These are phyloP conservation scores for Drosophila pseudoananassae DNA, from an alignment of 1,140 invertebrate species.

Conservation along the genomic window DNA sequence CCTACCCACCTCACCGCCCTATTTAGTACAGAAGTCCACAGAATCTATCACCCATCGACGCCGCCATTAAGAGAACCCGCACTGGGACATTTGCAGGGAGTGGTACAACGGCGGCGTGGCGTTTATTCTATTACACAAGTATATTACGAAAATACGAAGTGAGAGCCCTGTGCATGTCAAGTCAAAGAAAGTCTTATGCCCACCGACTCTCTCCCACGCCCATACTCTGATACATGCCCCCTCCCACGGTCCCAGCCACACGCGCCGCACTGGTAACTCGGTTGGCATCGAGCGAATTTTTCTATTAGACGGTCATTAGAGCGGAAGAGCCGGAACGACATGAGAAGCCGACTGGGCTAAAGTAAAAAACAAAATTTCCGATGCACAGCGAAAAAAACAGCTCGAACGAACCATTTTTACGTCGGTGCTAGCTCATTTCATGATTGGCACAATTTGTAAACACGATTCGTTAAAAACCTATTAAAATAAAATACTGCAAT, in stretches of 20 bases:
- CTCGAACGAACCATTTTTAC: neutral
- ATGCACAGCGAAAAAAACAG: neutral
- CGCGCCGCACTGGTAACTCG: neutral
- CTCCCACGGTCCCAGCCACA: neutral
- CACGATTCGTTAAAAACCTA: neutral
- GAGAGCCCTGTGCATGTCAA: slow-evolving; percentile 70
- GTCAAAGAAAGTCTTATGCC: slow-evolving; percentile 57
- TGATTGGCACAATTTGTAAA: neutral
- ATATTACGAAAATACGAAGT: slow-evolving; percentile 71
- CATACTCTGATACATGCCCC: neutral
- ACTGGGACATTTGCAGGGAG: slow-evolving; percentile 52
- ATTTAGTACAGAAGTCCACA: slow-evolving; percentile 1
- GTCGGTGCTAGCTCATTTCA: neutral
- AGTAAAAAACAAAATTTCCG: neutral
- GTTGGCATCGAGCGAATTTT: slow-evolving; percentile 65
- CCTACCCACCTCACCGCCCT: slow-evolving; percentile 22
- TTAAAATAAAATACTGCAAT: neutral
- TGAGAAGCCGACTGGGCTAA: slow-evolving; percentile 11
- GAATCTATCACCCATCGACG: slow-evolving; percentile 23
- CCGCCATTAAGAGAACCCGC: slow-evolving; percentile 33
- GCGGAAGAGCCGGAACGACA: slow-evolving; percentile 56
- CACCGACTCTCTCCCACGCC: slow-evolving; percentile 1
- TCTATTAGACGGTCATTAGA: slow-evolving; percentile 79
- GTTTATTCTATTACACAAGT: slow-evolving; percentile 83
- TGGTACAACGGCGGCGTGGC: slow-evolving; percentile 67